Conservation (phyloP, 2,113 vertebrate species). For the Erythrolamprus reginae region DNA sequence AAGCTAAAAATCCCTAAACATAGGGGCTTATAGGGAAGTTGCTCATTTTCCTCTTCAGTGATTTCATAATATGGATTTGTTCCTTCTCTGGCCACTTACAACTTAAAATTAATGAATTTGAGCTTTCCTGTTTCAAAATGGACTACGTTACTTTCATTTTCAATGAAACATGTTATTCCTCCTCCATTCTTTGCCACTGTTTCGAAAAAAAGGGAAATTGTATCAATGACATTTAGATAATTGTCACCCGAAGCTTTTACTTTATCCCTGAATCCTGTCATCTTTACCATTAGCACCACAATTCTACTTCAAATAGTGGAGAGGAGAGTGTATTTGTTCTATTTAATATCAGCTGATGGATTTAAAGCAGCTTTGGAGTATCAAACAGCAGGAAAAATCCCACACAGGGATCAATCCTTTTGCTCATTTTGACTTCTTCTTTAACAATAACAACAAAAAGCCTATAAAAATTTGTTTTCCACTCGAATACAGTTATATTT, state of each 20-base stretch:
- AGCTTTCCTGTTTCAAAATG: not conserved
- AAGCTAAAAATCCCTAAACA: not conserved
- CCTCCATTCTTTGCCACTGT: not conserved
- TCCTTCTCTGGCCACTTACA: not conserved
- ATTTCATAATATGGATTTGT: not conserved
- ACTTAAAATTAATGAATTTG: not conserved
- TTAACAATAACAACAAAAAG: slow-evolving; percentile 7
- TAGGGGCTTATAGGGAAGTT: not conserved
- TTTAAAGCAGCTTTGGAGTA: slow-evolving; percentile 25
- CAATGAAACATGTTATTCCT: not conserved
- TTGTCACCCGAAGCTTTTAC: not conserved
- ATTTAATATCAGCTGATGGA: not conserved
- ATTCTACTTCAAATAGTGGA: not conserved
- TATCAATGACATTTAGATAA: not conserved
- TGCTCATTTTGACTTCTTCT: slow-evolving; percentile 1
- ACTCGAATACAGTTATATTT: slow-evolving; percentile 35
- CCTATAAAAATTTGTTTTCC: slow-evolving; percentile 14
- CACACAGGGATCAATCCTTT: not conserved
- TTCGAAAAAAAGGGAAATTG: not conserved
- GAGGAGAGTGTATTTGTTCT: not conserved
- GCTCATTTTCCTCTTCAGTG: not conserved
- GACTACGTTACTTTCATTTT: not conserved
- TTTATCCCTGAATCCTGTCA: not conserved
- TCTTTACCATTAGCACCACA: not conserved
- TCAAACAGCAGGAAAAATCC: not conserved